A percentile compares a stretch with the other conserved stretches of the same genome.
Evolutionary conservation across 2,888 invertebrate genomes (phyloP).

Genomic region (Eristalinus sepulchralis): DNA sequence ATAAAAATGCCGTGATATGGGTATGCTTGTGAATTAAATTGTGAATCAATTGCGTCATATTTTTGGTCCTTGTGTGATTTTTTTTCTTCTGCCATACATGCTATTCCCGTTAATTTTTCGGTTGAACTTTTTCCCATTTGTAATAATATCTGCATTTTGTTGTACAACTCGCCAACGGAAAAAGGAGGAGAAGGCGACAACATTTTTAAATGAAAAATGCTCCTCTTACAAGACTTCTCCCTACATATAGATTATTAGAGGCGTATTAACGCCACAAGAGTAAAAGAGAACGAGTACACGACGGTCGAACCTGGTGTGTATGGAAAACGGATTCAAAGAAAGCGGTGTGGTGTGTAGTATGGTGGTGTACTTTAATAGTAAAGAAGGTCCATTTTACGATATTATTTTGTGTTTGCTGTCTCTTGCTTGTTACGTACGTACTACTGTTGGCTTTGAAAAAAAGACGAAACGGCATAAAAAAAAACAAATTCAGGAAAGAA

Average conservation of each 20-base stretch:
- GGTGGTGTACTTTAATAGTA: conserved; percentile 65
- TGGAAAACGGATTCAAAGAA: conserved; percentile 45
- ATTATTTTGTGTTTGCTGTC: conserved; percentile 58
- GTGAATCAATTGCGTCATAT: conserved; percentile 62
- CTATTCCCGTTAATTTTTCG: background rate
- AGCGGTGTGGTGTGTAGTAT: conserved; percentile 15
- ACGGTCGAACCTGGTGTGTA: background rate
- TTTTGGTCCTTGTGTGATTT: conserved; percentile 8
- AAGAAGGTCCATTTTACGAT: conserved; percentile 70
- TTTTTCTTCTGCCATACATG: background rate
- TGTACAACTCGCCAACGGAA: background rate
- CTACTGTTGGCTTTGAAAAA: conserved; percentile 37
- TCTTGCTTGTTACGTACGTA: conserved; percentile 45
- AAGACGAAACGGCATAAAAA: background rate
- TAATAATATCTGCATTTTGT: background rate
- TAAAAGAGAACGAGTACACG: conserved; percentile 37
- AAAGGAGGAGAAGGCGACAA: background rate
- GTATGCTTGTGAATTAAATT: conserved; percentile 35
- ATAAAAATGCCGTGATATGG: conserved; percentile 38
- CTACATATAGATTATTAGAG: conserved; percentile 55
- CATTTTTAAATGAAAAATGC: background rate
- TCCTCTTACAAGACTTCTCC: background rate
- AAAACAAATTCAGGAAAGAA: background rate
- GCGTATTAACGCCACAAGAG: conserved; percentile 61
- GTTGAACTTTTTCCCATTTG: background rate